Percentiles rank a stretch among this genome's conserved stretches.
Conservation (phyloP, 2,113 vertebrate species). For the Grammomys surdaster region DNA sequence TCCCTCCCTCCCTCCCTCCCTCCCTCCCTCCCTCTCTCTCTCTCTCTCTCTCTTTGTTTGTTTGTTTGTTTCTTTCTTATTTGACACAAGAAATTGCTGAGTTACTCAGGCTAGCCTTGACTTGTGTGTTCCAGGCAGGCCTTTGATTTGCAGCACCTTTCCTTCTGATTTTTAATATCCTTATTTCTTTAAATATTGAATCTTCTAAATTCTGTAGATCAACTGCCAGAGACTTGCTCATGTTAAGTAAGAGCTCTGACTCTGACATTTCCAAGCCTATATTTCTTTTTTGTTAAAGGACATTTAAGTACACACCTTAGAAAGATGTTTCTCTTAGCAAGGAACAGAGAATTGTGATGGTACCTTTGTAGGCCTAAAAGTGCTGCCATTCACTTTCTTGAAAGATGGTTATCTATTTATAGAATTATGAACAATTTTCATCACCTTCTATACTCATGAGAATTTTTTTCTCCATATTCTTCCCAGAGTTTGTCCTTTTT, state of each 20-base stretch:
- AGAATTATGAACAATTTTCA: neutral
- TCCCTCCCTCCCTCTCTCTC: neutral
- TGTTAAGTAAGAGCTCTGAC: too few relatives aligned
- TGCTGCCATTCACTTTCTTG: neutral
- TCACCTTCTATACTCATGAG: neutral
- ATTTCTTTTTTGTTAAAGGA: conserved; percentile 25
- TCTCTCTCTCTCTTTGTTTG: too few relatives aligned
- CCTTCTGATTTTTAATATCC: neutral
- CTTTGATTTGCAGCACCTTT: neutral
- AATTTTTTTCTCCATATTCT: neutral
- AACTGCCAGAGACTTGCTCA: neutral
- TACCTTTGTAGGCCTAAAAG: neutral
- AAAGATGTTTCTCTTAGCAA: neutral
- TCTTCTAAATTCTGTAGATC: neutral
- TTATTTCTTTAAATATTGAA: too few relatives aligned
- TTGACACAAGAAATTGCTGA: neutral
- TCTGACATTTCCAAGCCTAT: neutral
- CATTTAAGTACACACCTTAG: neutral
- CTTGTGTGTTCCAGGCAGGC: neutral
- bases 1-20: rapidly evolving
- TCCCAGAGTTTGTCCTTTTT: neutral
- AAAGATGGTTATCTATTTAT: neutral
- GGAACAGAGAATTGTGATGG: neutral
- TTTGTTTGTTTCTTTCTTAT: too few relatives aligned
- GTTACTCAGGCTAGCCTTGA: neutral